Evolutionary conservation across 2,797 vertebrate genomes (phyloP).

Genomic region (Botia kubotai): DNA sequence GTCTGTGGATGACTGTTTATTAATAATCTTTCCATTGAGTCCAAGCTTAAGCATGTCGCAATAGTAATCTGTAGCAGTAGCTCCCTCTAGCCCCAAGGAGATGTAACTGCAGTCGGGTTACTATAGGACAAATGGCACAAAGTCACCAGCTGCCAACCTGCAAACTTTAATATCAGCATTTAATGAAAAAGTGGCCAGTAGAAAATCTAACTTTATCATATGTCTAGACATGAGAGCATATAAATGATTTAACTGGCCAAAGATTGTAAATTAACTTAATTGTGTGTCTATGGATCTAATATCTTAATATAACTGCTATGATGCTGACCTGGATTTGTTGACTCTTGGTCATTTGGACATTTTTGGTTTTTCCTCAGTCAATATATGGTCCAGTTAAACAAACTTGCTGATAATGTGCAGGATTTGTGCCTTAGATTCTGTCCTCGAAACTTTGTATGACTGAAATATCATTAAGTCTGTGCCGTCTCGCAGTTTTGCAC

Average conservation of each 20-base stretch:
- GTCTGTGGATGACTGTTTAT: neutral
- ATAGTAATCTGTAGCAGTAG: constrained; percentile 67
- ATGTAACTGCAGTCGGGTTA: constrained; percentile 66
- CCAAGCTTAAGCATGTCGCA: constrained; percentile 6
- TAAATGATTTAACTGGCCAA: neutral
- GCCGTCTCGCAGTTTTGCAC: constrained; percentile 38
- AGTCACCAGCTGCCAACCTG: constrained; percentile 13
- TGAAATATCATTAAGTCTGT: constrained; percentile 32
- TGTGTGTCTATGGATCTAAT: too few relatives aligned
- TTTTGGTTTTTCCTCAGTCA: neutral
- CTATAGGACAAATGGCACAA: constrained; percentile 1
- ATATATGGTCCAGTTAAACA: neutral
- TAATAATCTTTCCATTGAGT: constrained; percentile 26
- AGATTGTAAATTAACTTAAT: neutral
- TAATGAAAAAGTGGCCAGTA: neutral
- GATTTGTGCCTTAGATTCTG: constrained; percentile 9
- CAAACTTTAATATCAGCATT: neutral
- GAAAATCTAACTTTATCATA: neutral
- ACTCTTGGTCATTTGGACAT: neutral
- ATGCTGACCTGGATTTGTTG: neutral
- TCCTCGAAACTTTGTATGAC: too few relatives aligned
- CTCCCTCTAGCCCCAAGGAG: constrained; percentile 70
- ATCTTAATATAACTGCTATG: rapidly evolving
- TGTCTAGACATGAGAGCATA: neutral
- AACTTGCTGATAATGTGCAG: neutral